Percentiles rank a stretch among this genome's conserved stretches.
phyloP scores from a whole-genome alignment of 2,888 invertebrate species.

The Quadriops clusia region DNA sequence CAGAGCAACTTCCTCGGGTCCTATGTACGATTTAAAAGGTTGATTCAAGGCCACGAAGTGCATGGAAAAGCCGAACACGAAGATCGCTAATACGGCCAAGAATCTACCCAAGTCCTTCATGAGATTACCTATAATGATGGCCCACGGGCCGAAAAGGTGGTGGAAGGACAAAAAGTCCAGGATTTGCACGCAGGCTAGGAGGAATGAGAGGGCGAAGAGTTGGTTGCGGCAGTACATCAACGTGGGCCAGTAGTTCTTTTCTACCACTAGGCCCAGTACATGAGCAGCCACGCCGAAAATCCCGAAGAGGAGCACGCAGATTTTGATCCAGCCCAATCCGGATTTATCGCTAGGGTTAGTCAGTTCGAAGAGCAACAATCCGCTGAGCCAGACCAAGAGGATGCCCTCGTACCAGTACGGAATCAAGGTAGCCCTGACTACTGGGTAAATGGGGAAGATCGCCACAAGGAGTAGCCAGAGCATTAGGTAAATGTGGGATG shows the following conservation, averaged over 20 bases:
- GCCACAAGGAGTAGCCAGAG: slow-evolving; percentile 81
- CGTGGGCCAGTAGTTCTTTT: slow-evolving; percentile 66
- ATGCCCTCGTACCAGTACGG: slow-evolving; percentile 97
- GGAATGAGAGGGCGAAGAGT: slow-evolving; percentile 87
- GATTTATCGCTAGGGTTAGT: slow-evolving; percentile 97
- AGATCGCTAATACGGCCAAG: slow-evolving; percentile 92
- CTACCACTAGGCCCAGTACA: slow-evolving; percentile 60
- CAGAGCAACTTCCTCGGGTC: slow-evolving; percentile 48
- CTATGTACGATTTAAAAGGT: slow-evolving; percentile 64
- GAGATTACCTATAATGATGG: slow-evolving; percentile 94
- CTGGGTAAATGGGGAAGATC: slow-evolving; percentile 77
- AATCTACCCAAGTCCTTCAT: slow-evolving; percentile 94
- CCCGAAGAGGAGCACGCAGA: slow-evolving; percentile 75
- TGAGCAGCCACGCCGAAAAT: slow-evolving; percentile 87
- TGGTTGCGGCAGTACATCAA: slow-evolving; percentile 93
- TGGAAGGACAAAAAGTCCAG: slow-evolving; percentile 97
- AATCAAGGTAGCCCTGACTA: slow-evolving; percentile 63
- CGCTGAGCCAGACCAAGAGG: slow-evolving; percentile 87
- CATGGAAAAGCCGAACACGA: slow-evolving; percentile 98
- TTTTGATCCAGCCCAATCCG: slow-evolving; percentile 88
- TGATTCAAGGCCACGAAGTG: slow-evolving; percentile 93
- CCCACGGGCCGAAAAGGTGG: slow-evolving; percentile 99
- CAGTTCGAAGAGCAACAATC: slow-evolving; percentile 87
- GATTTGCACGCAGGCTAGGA: slow-evolving; percentile 94
- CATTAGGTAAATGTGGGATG: slow-evolving; percentile 97